These are phyloP conservation scores for Dione juno DNA, from an alignment of 2,888 invertebrate species.

Conservation along the genomic window DNA sequence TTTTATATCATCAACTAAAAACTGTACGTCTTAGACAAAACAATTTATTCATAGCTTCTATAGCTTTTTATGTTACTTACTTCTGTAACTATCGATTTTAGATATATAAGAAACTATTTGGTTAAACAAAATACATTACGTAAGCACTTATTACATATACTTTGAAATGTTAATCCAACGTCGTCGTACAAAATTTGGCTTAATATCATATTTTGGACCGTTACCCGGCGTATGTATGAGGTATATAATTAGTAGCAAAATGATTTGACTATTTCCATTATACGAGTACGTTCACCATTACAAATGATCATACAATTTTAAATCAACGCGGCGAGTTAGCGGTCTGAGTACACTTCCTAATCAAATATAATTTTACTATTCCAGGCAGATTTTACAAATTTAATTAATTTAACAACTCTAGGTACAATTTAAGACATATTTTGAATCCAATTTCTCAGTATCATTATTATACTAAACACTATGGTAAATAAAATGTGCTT, in stretches of 20 bases:
- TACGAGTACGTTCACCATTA: conserved; percentile 40
- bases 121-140: neutral
- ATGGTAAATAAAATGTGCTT: too few species aligned
- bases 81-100: too few species aligned
- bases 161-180: neutral
- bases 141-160: neutral
- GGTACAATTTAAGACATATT: too few species aligned
- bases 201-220: neutral
- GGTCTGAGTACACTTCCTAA: conserved; percentile 33
- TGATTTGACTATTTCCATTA: conserved; percentile 39
- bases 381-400: conserved; percentile 7
- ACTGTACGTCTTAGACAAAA: too few species aligned
- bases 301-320: conserved; percentile 42
- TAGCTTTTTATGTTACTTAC: too few species aligned
- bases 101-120: too few species aligned
- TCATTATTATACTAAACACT: too few species aligned
- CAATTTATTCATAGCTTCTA: too few species aligned
- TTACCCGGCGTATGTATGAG: neutral
- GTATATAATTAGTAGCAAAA: conserved; percentile 35
- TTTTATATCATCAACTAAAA: too few species aligned
- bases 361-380: conserved; percentile 28
- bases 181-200: neutral
- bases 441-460: too few species aligned
- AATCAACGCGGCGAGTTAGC: conserved; percentile 36
- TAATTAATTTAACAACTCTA: neutral